Percentiles rank a stretch among this genome's conserved stretches.
These are phyloP conservation scores for Lepidothrix coronata DNA, from an alignment of 2,113 vertebrate species.

Conservation along the genomic window DNA sequence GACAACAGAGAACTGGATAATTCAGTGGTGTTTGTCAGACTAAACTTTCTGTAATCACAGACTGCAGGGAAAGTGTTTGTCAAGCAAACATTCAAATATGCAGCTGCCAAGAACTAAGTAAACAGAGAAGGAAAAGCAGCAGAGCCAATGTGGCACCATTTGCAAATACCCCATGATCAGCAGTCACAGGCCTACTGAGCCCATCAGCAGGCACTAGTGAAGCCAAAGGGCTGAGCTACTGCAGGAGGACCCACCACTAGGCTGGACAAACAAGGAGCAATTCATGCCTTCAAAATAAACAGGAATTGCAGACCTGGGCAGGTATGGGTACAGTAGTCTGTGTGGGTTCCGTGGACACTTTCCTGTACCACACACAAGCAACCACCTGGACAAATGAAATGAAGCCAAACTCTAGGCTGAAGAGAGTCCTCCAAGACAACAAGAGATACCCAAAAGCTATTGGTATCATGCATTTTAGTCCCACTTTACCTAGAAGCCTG, in stretches of 20 bases:
- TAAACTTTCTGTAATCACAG: constrained; percentile 42
- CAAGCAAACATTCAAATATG: constrained; percentile 37
- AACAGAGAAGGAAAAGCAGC: constrained; percentile 8
- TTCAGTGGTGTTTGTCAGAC: constrained; percentile 34
- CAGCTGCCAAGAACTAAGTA: constrained; percentile 35
- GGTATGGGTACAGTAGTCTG: not conserved
- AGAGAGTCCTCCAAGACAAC: not conserved
- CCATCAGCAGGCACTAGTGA: not conserved
- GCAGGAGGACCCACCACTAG: not conserved
- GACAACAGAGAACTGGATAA: constrained; percentile 31
- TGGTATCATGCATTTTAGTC: not conserved
- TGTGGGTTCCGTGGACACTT: not conserved
- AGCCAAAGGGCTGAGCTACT: not conserved
- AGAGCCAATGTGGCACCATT: not conserved
- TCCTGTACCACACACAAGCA: not conserved
- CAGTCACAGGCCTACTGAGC: not conserved
- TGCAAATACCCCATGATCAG: not conserved
- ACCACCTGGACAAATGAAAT: not conserved
- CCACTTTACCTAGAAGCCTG: not conserved
- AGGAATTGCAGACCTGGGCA: not conserved
- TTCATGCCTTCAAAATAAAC: not conserved
- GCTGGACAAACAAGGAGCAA: not conserved
- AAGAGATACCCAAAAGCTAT: not conserved
- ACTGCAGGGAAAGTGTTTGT: constrained; percentile 45
- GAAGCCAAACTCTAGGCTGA: not conserved